A percentile compares a stretch with the other conserved stretches of the same genome.
Conservation (phyloP, 2,888 invertebrate genomes). For the Lomographa bimaculata region DNA sequence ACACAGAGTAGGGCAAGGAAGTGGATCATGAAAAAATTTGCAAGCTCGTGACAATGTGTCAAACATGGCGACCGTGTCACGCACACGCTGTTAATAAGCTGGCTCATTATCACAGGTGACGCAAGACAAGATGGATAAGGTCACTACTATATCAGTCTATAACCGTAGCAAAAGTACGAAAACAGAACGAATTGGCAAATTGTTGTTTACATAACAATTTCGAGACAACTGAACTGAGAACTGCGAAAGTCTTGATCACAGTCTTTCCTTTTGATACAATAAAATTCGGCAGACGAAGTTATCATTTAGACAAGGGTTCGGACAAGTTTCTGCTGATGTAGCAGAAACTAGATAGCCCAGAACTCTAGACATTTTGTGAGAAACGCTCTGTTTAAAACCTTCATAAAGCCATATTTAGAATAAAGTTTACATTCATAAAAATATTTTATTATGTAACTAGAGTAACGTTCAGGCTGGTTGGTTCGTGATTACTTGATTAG, state of each 20-base stretch:
- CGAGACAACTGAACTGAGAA: constrained; percentile 28
- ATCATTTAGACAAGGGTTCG: constrained; percentile 25
- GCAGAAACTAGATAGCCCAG: no score
- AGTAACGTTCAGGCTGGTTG: no score
- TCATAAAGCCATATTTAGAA: no score
- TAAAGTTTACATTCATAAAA: no score
- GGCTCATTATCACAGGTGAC: constrained; percentile 55
- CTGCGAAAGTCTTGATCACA: constrained; percentile 21
- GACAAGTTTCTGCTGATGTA: constrained; percentile 20
- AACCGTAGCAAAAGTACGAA: constrained; percentile 39
- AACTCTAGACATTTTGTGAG: no score
- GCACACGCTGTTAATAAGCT: constrained; percentile 52
- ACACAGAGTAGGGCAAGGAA: constrained; percentile 42
- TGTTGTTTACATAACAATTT: constrained; percentile 50
- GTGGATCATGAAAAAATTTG: constrained; percentile 57
- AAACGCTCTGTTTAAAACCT: no score
- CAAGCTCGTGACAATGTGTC: constrained; percentile 56
- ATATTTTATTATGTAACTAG: no score
- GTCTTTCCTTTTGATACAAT: constrained; percentile 20
- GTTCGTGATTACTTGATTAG: no score
- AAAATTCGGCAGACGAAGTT: constrained; percentile 21
- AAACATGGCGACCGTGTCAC: constrained; percentile 49
- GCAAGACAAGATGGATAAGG: constrained; percentile 47
- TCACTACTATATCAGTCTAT: constrained; percentile 44
- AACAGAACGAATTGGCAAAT: constrained; percentile 49